Evolutionary conservation across 2,888 invertebrate species (phyloP).

Genomic region (Chymomyza amoena): DNA sequence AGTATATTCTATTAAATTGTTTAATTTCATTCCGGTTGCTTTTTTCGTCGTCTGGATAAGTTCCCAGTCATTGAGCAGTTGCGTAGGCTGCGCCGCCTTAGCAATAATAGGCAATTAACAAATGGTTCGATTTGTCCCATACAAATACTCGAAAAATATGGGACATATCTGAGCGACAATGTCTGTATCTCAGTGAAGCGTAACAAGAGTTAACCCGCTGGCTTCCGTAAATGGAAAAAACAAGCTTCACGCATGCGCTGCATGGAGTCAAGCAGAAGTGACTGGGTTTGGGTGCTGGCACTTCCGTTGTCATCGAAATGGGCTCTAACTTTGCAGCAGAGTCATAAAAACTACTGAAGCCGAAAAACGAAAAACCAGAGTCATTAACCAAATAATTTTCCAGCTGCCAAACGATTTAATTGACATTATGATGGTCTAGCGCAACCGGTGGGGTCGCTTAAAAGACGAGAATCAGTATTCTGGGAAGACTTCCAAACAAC

Average conservation of each 20-base stretch:
- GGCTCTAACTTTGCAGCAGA: slow-evolving; percentile 22
- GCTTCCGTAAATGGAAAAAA: slow-evolving; percentile 60
- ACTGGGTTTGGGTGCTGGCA: slow-evolving; percentile 34
- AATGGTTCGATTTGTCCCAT: slow-evolving; percentile 49
- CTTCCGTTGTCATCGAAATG: slow-evolving; percentile 44
- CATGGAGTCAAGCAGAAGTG: slow-evolving; percentile 36
- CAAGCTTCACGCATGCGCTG: slow-evolving; percentile 22
- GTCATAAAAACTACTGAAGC: slow-evolving; percentile 63
- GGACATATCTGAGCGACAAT: not conserved
- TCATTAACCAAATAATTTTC: slow-evolving; percentile 18
- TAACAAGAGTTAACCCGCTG: slow-evolving; percentile 38
- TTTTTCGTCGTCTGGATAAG: not conserved
- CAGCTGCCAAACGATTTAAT: not conserved
- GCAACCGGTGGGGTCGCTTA: not conserved
- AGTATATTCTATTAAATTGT: not conserved
- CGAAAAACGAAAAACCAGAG: slow-evolving; percentile 53
- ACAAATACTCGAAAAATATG: not conserved
- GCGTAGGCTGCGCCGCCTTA: slow-evolving; percentile 47
- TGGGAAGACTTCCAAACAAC: no score
- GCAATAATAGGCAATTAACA: slow-evolving; percentile 63
- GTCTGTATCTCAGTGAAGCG: slow-evolving; percentile 37
- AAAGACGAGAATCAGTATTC: no score
- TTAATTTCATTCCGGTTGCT: slow-evolving; percentile 7
- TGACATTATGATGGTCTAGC: not conserved
- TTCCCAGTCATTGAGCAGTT: not conserved